phyloP scores from a whole-genome alignment of 2,113 vertebrate genomes.

The Laticauda laticaudata region DNA sequence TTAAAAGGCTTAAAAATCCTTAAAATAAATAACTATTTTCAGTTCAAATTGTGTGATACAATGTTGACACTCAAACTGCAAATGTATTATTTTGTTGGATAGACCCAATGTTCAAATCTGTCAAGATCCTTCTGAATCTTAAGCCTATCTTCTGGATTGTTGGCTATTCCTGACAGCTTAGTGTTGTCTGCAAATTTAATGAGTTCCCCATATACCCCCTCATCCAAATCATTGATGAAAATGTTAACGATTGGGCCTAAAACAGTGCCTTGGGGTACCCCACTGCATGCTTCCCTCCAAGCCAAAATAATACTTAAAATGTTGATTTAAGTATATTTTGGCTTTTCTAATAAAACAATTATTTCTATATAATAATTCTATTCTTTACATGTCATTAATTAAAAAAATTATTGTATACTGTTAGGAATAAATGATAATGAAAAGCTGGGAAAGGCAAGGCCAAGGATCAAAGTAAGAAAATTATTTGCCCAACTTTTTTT shows the following conservation, averaged over 20 bases:
- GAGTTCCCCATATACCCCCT: too few relatives aligned
- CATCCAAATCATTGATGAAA: too few relatives aligned
- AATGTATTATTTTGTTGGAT: neutral
- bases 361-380: neutral
- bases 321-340: neutral
- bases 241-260: too few relatives aligned
- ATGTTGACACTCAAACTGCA: neutral
- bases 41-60: neutral
- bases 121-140: too few relatives aligned
- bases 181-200: too few relatives aligned
- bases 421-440: neutral
- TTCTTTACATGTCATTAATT: neutral
- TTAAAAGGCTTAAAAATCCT: neutral
- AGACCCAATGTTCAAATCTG: too few relatives aligned
- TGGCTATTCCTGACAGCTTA: too few relatives aligned
- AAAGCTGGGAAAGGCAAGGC: neutral
- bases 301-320: neutral
- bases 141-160: too few relatives aligned
- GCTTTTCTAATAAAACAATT: neutral
- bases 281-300: too few relatives aligned
- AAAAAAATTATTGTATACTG: neutral
- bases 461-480: neutral
- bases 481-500: neutral
- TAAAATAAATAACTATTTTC: neutral
- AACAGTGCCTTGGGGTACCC: too few relatives aligned